phyloP scores from a whole-genome alignment of 2,797 vertebrate genomes.

The Sarcoramphus papa region DNA sequence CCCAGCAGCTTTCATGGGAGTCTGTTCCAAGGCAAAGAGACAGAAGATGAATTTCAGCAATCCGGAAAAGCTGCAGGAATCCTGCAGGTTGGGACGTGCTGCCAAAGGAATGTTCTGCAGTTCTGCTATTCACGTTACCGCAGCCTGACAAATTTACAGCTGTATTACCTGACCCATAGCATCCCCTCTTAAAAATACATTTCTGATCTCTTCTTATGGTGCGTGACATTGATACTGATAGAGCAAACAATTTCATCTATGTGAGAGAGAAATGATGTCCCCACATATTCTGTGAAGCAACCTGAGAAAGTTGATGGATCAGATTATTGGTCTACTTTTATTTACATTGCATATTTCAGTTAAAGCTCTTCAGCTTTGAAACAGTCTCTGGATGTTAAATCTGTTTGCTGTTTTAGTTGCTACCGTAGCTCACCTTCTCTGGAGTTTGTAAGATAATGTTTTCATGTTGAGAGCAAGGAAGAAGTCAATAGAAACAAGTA shows the following conservation, averaged over 20 bases:
- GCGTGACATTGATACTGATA: neutral
- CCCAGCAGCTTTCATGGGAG: neutral
- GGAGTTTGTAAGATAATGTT: neutral
- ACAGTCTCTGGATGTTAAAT: neutral
- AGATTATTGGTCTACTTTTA: neutral
- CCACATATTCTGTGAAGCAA: neutral
- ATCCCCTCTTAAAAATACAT: neutral
- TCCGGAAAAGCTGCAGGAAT: constrained; percentile 36
- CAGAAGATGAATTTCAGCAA: constrained; percentile 37
- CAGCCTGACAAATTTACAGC: neutral
- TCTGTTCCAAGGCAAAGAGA: constrained; percentile 1
- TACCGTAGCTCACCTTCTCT: neutral
- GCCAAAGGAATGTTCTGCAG: constrained; percentile 38
- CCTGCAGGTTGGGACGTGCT: constrained; percentile 55
- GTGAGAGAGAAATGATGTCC: neutral
- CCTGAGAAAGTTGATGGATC: neutral
- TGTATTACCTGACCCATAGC: neutral
- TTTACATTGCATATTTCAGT: neutral
- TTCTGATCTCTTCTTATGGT: neutral
- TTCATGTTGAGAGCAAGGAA: neutral
- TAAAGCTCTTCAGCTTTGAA: neutral
- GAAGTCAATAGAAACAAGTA: neutral
- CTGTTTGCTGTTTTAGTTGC: neutral
- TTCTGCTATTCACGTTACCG: neutral
- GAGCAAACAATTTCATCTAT: neutral